Conservation (phyloP, 2,797 vertebrate genomes). For the Carapus acus region DNA sequence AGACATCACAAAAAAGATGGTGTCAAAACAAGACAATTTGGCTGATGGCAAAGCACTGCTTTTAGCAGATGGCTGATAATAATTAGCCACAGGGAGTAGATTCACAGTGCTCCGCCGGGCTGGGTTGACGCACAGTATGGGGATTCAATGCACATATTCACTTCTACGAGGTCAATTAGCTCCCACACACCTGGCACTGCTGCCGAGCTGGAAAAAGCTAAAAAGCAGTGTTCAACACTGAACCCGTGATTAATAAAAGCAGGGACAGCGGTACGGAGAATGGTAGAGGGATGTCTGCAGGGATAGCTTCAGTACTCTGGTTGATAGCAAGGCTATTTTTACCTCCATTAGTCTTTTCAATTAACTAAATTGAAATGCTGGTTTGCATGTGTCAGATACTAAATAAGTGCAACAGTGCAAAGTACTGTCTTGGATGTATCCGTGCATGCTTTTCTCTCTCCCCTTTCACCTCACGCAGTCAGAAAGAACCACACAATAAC, state of each 20-base stretch:
- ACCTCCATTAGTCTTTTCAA: too few species aligned
- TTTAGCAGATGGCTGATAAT: constrained; percentile 61
- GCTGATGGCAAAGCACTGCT: constrained; percentile 24
- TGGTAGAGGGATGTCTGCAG: too few species aligned
- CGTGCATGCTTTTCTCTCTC: too few species aligned
- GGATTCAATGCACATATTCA: constrained; percentile 37
- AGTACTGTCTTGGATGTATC: too few species aligned
- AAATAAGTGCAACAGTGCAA: too few species aligned
- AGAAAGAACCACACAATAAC: too few species aligned
- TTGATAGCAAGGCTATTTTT: too few species aligned
- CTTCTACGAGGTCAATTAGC: constrained; percentile 51
- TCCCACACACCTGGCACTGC: constrained; percentile 11
- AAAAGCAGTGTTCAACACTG: neutral
- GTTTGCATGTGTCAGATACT: too few species aligned
- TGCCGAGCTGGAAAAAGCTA: neutral
- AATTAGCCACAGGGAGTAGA: constrained; percentile 51
- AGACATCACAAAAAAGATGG: constrained; percentile 2
- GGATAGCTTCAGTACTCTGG: too few species aligned
- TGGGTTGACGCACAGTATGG: constrained; percentile 50
- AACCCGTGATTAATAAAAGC: neutral
- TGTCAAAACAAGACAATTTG: constrained; percentile 27
- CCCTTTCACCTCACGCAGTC: too few species aligned
- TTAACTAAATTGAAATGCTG: too few species aligned
- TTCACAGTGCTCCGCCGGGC: constrained; percentile 42
- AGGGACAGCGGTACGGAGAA: too few species aligned